phyloP scores from a whole-genome alignment of 2,888 invertebrate genomes.

The Epinotia nisella region DNA sequence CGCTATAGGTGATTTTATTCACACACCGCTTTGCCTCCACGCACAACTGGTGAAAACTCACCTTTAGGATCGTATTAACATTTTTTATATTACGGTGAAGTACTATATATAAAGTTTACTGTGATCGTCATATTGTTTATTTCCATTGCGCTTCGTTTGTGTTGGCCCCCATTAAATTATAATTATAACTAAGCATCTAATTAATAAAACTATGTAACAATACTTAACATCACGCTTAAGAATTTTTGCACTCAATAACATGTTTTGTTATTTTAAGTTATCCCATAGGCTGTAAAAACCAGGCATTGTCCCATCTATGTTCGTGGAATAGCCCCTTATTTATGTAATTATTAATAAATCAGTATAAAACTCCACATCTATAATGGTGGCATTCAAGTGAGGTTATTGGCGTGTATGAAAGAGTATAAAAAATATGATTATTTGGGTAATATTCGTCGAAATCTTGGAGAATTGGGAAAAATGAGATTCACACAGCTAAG shows the following conservation, averaged over 20 bases:
- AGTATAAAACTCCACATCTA: constrained; percentile 15
- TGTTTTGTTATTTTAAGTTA: constrained; percentile 11
- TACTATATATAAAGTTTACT: not conserved
- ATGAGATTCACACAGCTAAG: no score
- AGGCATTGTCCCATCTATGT: constrained; percentile 23
- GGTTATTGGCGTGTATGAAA: no score
- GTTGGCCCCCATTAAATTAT: constrained; percentile 13
- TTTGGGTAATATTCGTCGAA: no score
- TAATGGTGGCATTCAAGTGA: not conserved
- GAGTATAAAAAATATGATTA: no score
- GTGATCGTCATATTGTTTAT: constrained; percentile 22
- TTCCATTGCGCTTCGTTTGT: constrained; percentile 4
- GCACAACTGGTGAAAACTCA: no score
- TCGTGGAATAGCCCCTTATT: constrained; percentile 12
- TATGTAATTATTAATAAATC: not conserved
- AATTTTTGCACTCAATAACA: constrained; percentile 20
- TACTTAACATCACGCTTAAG: constrained; percentile 22
- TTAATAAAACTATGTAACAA: constrained; percentile 3
- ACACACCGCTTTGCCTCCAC: no score
- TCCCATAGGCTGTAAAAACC: constrained; percentile 19
- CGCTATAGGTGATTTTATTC: no score
- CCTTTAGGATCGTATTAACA: constrained; percentile 1
- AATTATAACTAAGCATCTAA: not conserved
- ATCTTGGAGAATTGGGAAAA: no score
- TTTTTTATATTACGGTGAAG: not conserved